A percentile compares a stretch with the other conserved stretches of the same genome.
Evolutionary conservation across 1,140 invertebrate genomes (phyloP).

Genomic region (Drosophila punjabiensis): DNA sequence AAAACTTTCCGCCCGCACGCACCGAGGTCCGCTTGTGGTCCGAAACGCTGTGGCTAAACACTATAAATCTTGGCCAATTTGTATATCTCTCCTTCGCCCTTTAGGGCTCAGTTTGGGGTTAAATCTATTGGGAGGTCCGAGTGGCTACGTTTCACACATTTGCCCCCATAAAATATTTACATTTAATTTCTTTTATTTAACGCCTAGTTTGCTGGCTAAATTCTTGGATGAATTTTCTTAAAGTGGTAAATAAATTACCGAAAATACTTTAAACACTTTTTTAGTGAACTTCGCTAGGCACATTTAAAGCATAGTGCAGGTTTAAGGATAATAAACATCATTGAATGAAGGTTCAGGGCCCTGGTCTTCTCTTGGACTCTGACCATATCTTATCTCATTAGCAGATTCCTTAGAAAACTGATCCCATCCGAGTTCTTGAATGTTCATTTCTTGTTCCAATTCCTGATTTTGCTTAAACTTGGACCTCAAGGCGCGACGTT

Average conservation of each 20-base stretch:
- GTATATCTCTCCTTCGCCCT: constrained; percentile 53
- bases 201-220: constrained; percentile 10
- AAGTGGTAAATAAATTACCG: not conserved
- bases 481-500: not conserved
- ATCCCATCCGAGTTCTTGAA: not conserved
- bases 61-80: constrained; percentile 77
- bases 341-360: not conserved
- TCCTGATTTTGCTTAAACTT: not conserved
- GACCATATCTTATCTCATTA: not conserved
- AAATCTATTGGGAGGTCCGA: constrained; percentile 16
- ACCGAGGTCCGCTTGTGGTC: constrained; percentile 17
- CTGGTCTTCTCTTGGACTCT: not conserved
- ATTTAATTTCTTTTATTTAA: constrained; percentile 55
- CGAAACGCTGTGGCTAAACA: constrained; percentile 40
- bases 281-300: too few relatives aligned
- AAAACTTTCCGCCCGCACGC: constrained; percentile 33
- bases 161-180: constrained; percentile 55
- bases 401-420: not conserved
- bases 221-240: not conserved
- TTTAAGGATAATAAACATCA: not conserved
- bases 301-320: not conserved
- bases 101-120: not conserved
- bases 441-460: not conserved
- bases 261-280: not conserved
- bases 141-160: constrained; percentile 34